These are phyloP conservation scores for Oreotragus oreotragus DNA, from an alignment of 2,113 vertebrate genomes.

Conservation along the genomic window DNA sequence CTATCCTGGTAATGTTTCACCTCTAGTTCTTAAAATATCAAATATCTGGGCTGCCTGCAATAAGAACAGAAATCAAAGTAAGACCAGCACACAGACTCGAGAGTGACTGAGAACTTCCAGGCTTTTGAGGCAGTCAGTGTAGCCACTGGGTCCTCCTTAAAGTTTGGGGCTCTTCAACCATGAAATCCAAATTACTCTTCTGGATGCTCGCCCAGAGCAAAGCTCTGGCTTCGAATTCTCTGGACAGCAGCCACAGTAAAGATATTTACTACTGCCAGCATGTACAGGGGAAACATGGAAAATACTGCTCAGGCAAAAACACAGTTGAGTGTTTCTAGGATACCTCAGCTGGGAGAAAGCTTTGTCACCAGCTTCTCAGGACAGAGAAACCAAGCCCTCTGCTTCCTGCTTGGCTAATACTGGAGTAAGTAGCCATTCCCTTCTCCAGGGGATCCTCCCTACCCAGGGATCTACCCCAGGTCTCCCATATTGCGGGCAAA, in stretches of 20 bases:
- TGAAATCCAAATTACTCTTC: conserved; percentile 65
- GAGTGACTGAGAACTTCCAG: background rate
- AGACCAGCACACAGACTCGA: background rate
- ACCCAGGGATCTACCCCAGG: background rate
- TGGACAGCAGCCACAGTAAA: conserved; percentile 69
- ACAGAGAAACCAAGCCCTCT: background rate
- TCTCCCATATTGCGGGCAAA: background rate
- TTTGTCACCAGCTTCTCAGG: conserved; percentile 29
- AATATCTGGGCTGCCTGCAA: background rate
- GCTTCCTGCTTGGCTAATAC: conserved; percentile 16
- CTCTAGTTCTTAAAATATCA: background rate
- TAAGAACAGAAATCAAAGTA: background rate
- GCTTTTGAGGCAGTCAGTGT: background rate
- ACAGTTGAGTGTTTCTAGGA: conserved; percentile 53
- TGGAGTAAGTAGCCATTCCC: background rate
- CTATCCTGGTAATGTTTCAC: no score
- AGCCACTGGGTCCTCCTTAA: conserved; percentile 78
- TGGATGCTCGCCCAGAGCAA: conserved; percentile 74
- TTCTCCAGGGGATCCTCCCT: background rate
- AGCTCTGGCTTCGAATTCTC: conserved; percentile 70
- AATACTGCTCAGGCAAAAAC: conserved; percentile 69
- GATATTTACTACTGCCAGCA: conserved; percentile 64
- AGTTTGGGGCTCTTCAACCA: conserved; percentile 53
- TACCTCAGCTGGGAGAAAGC: conserved; percentile 22
- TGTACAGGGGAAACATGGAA: conserved; percentile 76